Percentiles rank a stretch among this genome's conserved stretches.
phyloP scores from a whole-genome alignment of 2,797 vertebrate genomes.

The Eulemur mongoz region DNA sequence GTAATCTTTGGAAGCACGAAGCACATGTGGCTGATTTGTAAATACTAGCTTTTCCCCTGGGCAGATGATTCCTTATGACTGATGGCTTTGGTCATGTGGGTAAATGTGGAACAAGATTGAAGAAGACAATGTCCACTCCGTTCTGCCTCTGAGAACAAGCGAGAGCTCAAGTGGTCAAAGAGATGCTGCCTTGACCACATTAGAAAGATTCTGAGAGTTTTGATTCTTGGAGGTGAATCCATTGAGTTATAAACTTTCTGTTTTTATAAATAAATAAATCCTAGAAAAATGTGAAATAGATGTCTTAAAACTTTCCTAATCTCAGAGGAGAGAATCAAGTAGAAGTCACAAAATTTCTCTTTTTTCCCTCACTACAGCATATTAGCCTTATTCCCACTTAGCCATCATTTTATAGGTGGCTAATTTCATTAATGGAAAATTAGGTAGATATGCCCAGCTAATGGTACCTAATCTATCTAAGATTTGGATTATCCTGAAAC shows the following conservation, averaged over 20 bases:
- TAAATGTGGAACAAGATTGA: background rate
- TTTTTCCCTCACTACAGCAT: background rate
- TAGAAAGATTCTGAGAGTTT: background rate
- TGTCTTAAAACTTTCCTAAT: background rate
- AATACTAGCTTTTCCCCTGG: background rate
- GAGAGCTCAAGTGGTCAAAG: background rate
- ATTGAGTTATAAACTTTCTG: background rate
- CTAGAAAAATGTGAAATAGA: background rate
- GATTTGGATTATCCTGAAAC: background rate
- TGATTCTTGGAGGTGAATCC: background rate
- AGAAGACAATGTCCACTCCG: background rate
- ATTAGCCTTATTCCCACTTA: background rate
- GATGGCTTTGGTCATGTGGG: background rate
- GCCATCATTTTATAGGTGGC: background rate
- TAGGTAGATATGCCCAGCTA: background rate
- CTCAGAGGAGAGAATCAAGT: background rate
- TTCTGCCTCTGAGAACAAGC: background rate
- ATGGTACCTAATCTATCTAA: background rate
- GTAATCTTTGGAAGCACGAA: background rate
- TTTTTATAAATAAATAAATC: slow-evolving; percentile 14
- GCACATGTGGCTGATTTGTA: background rate
- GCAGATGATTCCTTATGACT: background rate
- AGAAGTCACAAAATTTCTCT: background rate
- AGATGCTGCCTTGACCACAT: background rate
- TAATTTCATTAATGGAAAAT: background rate